phyloP scores from a whole-genome alignment of 2,888 invertebrate genomes.

The Meta bourneti region DNA sequence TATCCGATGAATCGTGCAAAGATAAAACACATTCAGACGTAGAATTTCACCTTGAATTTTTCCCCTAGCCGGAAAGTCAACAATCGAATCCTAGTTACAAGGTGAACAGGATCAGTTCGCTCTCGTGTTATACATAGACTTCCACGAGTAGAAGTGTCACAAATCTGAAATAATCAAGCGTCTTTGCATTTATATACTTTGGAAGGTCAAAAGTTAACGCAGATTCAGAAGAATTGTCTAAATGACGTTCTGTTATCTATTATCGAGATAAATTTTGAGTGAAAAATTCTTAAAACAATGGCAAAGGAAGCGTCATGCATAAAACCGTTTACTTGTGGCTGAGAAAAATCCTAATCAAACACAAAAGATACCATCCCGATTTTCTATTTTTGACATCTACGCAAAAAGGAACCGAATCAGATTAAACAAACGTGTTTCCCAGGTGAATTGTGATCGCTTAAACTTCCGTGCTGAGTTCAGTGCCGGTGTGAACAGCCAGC shows the following conservation, averaged over 20 bases:
- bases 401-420: background rate
- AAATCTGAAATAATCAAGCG: background rate
- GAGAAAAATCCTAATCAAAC: conserved; percentile 16
- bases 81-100: background rate
- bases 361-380: background rate
- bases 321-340: background rate
- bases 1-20: no score
- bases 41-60: conserved; percentile 26
- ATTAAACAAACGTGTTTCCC: background rate
- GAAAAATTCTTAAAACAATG: conserved; percentile 20
- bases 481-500: background rate
- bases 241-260: background rate
- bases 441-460: background rate
- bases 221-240: no score
- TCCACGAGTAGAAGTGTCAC: background rate
- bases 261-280: background rate
- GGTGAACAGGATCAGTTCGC: conserved; percentile 13
- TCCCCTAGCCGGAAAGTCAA: background rate
- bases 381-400: background rate
- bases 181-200: background rate
- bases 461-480: conserved; percentile 6
- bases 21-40: background rate
- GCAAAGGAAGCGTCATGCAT: background rate
- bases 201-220: no score
- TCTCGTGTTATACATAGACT: background rate